Evolutionary conservation across 2,888 invertebrate species (phyloP).

Genomic region (Andrena bucephala): DNA sequence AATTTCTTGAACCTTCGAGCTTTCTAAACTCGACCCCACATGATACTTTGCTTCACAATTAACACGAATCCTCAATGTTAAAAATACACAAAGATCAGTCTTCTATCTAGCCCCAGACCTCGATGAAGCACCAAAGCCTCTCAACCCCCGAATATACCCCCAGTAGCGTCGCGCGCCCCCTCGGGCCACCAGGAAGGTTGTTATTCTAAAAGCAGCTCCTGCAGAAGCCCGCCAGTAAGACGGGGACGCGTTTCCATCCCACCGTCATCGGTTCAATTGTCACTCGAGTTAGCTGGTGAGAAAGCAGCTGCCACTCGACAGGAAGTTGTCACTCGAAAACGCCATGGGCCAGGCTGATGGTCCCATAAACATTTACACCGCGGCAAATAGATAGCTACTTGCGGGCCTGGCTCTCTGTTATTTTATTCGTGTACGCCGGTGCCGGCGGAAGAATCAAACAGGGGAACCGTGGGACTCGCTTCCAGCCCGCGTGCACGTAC

Average conservation of each 20-base stretch:
- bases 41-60: too few species aligned
- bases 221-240: background rate
- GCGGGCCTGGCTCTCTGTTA: constrained; percentile 50
- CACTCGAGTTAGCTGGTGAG: constrained; percentile 60
- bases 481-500: constrained; percentile 25
- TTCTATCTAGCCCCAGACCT: too few species aligned
- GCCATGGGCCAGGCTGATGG: constrained; percentile 60
- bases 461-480: constrained; percentile 70
- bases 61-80: too few species aligned
- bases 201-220: constrained; percentile 11
- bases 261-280: constrained; percentile 66
- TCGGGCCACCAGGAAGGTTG: background rate
- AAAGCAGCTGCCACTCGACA: constrained; percentile 65
- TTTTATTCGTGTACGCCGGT: constrained; percentile 49
- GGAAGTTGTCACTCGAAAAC: constrained; percentile 73
- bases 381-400: constrained; percentile 64
- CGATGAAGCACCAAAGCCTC: too few species aligned
- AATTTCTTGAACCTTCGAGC: too few species aligned
- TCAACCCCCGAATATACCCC: too few species aligned
- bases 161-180: too few species aligned
- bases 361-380: constrained; percentile 67
- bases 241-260: constrained; percentile 45
- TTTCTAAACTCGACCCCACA: too few species aligned
- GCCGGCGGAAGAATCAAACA: constrained; percentile 47
- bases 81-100: too few species aligned